Evolutionary conservation across 1,140 invertebrate genomes (phyloP), one percentile per base, ranked within the genome.

Genomic region (Plectrocnemia conspersa): DNA sequence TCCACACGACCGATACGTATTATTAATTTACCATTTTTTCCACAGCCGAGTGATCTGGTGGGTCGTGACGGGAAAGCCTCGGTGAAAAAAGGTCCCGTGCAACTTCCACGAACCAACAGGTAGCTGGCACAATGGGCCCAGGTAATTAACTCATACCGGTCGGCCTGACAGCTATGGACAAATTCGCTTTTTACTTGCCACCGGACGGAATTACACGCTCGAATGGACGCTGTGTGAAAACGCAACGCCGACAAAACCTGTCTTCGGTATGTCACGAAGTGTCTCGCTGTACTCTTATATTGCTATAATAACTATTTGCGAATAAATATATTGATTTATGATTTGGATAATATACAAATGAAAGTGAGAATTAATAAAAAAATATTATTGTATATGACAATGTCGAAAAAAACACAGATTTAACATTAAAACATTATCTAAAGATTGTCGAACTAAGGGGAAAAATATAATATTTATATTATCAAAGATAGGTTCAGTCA

Each of bases 131-230:
- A 50, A 50, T 50, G 47, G 54, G 16, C 44, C 33, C n/a, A n/a
- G 54, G 55, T 60, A 60, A 60, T 60, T 60, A 60, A 56, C 58
- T 60, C 58, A 56, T 60, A 60, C 54, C 45, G 41, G 44, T 13
- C 29, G 33, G 36, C 29, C 52, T 59, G 58, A 60, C 58, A 60
- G 58, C 38, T 55, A 49, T 44, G 58, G 53, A 59, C 58, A 56
- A 59, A 59, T 59, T 59, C 53, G 58, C 58, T 60, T 60, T 60
- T 60, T 60, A 52, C 35, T 56, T 35, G 46, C 53, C 38, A 53
- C 58, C 53, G 48, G 32, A 47, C 42, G 40, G 46, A 19, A 60
- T 60, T 56, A 60, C 50, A 50, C 58, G 58, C 49, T 52, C 41
- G 25, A 36, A 22, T 49, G 40, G 36, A 24, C 44, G 41, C 58